Evolutionary conservation across 2,113 vertebrate genomes (phyloP).

Genomic region (Ophiodon elongatus): DNA sequence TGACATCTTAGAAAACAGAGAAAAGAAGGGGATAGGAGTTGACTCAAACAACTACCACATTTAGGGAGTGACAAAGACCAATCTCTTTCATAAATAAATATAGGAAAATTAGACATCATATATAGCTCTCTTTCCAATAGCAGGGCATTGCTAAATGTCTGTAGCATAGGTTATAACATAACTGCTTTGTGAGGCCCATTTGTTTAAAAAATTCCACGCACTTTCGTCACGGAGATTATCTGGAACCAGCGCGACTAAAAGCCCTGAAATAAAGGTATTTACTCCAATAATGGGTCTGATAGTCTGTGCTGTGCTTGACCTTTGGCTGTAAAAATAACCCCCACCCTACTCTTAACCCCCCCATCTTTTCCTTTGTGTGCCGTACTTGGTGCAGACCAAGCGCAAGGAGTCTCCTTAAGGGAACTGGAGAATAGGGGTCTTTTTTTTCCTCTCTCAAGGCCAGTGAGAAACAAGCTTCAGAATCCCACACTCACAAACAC

Average conservation of each 20-base stretch:
- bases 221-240: slow-evolving; percentile 68
- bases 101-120: slow-evolving; percentile 83
- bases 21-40: slow-evolving; percentile 59
- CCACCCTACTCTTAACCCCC: slow-evolving; percentile 17
- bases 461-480: slow-evolving; percentile 60
- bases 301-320: slow-evolving; percentile 79
- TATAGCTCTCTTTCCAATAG: slow-evolving; percentile 81
- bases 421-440: slow-evolving; percentile 63
- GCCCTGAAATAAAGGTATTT: slow-evolving; percentile 78
- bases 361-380: slow-evolving; percentile 50
- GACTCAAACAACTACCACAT: slow-evolving; percentile 80
- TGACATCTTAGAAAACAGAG: slow-evolving; percentile 77
- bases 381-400: slow-evolving; percentile 54
- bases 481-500: slow-evolving; percentile 64
- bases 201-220: slow-evolving; percentile 62
- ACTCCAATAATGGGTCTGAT: slow-evolving; percentile 78
- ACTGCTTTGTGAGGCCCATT: slow-evolving; percentile 65
- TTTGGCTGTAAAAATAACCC: slow-evolving; percentile 75
- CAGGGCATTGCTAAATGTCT: slow-evolving; percentile 70
- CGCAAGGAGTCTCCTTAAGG: slow-evolving; percentile 57
- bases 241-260: slow-evolving; percentile 68
- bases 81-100: slow-evolving; percentile 84
- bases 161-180: slow-evolving; percentile 59
- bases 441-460: slow-evolving; percentile 66
- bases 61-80: slow-evolving; percentile 78